These are phyloP conservation scores for Chloroclystis v-ata DNA, from an alignment of 2,888 invertebrate genomes.

Conservation along the genomic window DNA sequence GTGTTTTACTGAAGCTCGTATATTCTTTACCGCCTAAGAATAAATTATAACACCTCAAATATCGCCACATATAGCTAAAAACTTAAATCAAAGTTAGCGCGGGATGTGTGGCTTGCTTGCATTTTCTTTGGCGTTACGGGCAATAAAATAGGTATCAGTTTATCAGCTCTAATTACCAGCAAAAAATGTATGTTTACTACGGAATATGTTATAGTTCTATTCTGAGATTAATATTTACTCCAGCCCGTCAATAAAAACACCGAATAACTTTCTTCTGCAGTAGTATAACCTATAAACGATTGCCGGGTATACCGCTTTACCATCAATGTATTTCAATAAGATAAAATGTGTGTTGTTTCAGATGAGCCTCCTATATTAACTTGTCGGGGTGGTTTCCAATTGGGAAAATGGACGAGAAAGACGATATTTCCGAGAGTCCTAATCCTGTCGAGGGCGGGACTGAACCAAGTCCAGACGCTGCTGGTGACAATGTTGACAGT, in stretches of 20 bases:
- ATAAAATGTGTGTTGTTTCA: slow-evolving; percentile 39
- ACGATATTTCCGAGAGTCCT: slow-evolving; percentile 42
- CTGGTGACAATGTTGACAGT: slow-evolving; percentile 28
- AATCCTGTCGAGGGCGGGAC: slow-evolving; percentile 28
- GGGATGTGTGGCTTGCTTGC: slow-evolving; percentile 56
- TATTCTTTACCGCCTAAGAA: background rate
- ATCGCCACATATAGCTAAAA: background rate
- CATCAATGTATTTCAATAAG: slow-evolving; percentile 6
- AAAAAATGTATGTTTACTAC: background rate
- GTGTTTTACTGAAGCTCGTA: background rate
- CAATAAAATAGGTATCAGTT: slow-evolving; percentile 27
- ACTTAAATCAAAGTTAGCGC: slow-evolving; percentile 55
- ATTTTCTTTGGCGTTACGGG: slow-evolving; percentile 51
- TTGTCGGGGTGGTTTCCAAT: slow-evolving; percentile 39
- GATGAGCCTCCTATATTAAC: slow-evolving; percentile 45
- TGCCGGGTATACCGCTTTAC: slow-evolving; percentile 51
- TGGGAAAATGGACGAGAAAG: slow-evolving; percentile 61
- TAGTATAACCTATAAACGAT: slow-evolving; percentile 62
- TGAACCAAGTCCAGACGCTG: slow-evolving; percentile 14
- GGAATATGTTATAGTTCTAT: background rate
- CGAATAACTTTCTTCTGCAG: slow-evolving; percentile 22
- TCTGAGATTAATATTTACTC: background rate
- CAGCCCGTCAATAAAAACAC: background rate
- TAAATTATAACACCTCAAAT: slow-evolving; percentile 3
- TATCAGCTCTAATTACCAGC: background rate